Conservation (phyloP, 1,140 invertebrate genomes). For the Druon quercuslanigerum region DNA sequence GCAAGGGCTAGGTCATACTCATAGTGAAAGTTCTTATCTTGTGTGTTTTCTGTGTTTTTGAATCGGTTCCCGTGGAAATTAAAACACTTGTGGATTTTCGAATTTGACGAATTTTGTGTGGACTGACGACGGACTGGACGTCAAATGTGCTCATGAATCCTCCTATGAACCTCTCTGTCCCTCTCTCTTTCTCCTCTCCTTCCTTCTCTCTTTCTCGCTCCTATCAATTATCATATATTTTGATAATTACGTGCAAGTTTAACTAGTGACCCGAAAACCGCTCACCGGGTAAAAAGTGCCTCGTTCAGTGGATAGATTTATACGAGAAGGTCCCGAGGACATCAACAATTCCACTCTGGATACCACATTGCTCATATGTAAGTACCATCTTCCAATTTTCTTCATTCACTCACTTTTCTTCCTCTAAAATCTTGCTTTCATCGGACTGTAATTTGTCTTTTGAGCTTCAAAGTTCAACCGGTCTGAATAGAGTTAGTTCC, state of each 20-base stretch:
- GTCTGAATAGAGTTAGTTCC: no score
- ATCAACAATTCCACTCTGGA: slow-evolving; percentile 73
- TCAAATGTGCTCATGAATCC: not conserved
- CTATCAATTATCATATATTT: no score
- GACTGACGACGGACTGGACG: not conserved
- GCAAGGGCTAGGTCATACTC: not conserved
- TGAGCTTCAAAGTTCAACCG: no score
- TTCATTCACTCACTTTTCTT: not conserved
- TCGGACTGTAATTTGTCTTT: no score
- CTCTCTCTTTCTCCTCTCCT: not conserved
- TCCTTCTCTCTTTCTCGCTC: not conserved
- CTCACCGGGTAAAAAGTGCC: slow-evolving; percentile 62
- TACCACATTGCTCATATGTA: slow-evolving; percentile 75
- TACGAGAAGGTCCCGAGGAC: slow-evolving; percentile 65
- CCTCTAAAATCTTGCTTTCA: no score
- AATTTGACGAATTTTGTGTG: no score
- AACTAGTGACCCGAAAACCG: slow-evolving; percentile 42
- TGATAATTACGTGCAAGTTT: slow-evolving; percentile 33
- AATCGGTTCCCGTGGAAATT: not conserved
- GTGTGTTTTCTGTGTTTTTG: not conserved
- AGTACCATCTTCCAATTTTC: slow-evolving; percentile 54
- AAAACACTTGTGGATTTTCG: no score
- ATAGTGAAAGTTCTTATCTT: not conserved
- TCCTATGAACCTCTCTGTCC: no score
- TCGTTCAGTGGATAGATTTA: slow-evolving; percentile 69